Conservation (phyloP, 2,113 vertebrate species). For the Platichthys flesus region DNA sequence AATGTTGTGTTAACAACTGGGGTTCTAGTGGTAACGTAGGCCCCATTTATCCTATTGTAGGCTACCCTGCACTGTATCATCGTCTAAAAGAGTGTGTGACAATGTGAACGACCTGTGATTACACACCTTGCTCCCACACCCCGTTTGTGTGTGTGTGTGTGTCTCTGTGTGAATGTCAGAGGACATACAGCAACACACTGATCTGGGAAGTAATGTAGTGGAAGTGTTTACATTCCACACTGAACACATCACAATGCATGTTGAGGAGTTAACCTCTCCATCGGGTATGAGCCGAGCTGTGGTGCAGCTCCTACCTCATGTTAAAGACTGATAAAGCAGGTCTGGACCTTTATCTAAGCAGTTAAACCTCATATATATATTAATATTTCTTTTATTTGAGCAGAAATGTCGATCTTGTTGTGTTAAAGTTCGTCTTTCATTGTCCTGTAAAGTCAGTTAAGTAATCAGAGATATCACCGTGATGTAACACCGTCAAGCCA, state of each 20-base stretch:
- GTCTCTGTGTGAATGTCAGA: too few relatives aligned
- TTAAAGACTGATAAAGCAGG: neutral
- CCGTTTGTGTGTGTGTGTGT: too few relatives aligned
- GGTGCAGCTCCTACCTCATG: neutral
- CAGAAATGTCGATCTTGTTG: neutral
- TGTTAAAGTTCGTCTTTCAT: neutral
- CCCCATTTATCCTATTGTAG: neutral
- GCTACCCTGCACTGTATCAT: neutral
- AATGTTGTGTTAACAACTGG: neutral
- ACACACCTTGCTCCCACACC: neutral
- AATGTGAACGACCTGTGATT: neutral
- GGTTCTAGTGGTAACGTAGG: neutral
- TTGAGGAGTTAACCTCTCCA: neutral
- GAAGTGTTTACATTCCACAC: neutral
- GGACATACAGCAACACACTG: too few relatives aligned
- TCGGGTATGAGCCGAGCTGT: neutral
- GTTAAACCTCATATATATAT: neutral
- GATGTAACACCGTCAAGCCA: slow-evolving; percentile 61
- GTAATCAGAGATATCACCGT: slow-evolving; percentile 48
- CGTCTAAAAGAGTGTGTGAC: neutral
- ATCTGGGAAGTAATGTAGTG: neutral
- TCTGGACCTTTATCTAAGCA: neutral
- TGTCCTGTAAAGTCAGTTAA: slow-evolving; percentile 54
- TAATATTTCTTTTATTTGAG: too few relatives aligned
- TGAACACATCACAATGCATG: neutral